These are phyloP conservation scores for Clupea harengus DNA, from an alignment of 2,113 vertebrate species.

Conservation along the genomic window DNA sequence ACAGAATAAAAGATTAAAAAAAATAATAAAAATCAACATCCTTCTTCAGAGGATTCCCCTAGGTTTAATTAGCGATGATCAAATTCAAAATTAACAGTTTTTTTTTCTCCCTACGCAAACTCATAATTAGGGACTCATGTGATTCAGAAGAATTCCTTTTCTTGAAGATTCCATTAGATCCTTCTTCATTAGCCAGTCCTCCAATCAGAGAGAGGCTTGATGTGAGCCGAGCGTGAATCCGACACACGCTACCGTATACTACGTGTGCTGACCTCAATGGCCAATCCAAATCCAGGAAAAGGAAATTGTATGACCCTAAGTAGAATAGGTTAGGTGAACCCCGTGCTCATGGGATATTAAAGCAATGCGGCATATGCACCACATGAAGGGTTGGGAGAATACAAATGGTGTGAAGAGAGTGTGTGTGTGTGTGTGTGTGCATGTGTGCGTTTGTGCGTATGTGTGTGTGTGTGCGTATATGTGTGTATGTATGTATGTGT, in stretches of 20 bases:
- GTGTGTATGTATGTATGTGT: background rate
- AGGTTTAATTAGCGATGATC: slow-evolving; percentile 71
- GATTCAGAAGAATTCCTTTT: slow-evolving; percentile 50
- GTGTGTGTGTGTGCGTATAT: background rate
- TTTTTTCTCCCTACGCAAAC: slow-evolving; percentile 56
- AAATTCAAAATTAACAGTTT: slow-evolving; percentile 63
- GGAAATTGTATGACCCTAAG: background rate
- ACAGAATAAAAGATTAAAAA: background rate
- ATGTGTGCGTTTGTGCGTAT: no score
- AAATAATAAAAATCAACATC: slow-evolving; percentile 42
- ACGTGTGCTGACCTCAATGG: background rate
- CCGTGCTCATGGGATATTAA: background rate
- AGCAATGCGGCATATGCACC: background rate
- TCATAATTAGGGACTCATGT: slow-evolving; percentile 60
- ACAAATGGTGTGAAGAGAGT: no score
- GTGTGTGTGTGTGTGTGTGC: no score
- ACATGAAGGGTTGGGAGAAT: background rate
- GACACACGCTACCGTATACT: background rate
- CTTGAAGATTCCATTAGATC: slow-evolving; percentile 49
- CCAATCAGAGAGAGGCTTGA: background rate
- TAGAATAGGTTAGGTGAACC: no score
- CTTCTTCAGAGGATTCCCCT: slow-evolving; percentile 56
- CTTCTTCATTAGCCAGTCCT: slow-evolving; percentile 62
- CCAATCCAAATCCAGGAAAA: background rate
- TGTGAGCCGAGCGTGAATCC: background rate